phyloP scores from a whole-genome alignment of 2,888 invertebrate species.

The Drosophila ochracea region DNA sequence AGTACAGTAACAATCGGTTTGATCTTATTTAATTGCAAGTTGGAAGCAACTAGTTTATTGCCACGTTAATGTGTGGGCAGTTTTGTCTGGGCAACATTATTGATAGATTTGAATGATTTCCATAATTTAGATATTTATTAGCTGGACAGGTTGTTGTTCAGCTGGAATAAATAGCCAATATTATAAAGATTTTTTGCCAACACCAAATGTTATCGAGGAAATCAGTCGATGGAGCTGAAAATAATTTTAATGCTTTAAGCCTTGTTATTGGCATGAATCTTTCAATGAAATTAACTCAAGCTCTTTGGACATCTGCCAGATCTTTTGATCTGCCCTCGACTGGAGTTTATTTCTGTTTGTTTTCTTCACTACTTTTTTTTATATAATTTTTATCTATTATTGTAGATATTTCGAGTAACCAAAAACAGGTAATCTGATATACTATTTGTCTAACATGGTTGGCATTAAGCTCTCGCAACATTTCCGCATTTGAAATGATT shows the following conservation, averaged over 20 bases:
- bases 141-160: neutral
- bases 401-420: conserved; percentile 27
- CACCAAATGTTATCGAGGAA: neutral
- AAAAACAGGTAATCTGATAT: conserved; percentile 74
- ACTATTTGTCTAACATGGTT: conserved; percentile 75
- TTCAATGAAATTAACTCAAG: conserved; percentile 6
- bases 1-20: conserved; percentile 23
- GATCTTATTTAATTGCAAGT: conserved; percentile 22
- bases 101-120: conserved; percentile 11
- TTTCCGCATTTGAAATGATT: conserved; percentile 78
- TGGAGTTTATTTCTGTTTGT: conserved; percentile 19
- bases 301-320: conserved; percentile 33
- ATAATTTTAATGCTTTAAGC: neutral
- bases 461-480: conserved; percentile 74
- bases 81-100: conserved; percentile 9
- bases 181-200: neutral
- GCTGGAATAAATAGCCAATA: neutral
- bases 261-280: neutral
- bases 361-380: conserved; percentile 21
- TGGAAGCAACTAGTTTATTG: conserved; percentile 1
- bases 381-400: conserved; percentile 11
- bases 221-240: neutral
- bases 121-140: neutral
- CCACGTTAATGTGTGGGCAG: conserved; percentile 4
- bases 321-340: conserved; percentile 30